These are phyloP conservation scores for Myopa testacea DNA, from an alignment of 2,888 invertebrate species.

Conservation along the genomic window DNA sequence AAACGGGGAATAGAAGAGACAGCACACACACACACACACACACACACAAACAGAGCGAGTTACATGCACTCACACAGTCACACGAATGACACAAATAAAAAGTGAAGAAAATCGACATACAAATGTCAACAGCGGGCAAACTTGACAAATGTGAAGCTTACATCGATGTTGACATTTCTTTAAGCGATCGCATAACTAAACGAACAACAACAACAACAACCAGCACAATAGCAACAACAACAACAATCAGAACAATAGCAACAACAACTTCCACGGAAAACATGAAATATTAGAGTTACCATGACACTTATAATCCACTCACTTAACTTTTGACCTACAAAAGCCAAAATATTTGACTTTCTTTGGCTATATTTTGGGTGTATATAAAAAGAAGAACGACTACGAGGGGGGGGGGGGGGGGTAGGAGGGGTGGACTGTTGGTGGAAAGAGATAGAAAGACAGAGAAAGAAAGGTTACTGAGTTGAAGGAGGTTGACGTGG, in stretches of 20 bases:
- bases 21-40: conserved; percentile 12
- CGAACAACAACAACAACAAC: background rate
- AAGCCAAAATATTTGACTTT: conserved; percentile 20
- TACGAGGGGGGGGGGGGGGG: too few species aligned
- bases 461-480: too few species aligned
- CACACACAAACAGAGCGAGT: background rate
- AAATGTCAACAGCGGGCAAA: conserved; percentile 17
- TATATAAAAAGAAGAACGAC: too few species aligned
- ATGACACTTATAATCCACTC: conserved; percentile 39
- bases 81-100: background rate
- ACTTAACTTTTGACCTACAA: conserved; percentile 43
- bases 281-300: conserved; percentile 36
- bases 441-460: too few species aligned
- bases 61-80: too few species aligned
- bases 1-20: too few species aligned
- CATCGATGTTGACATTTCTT: conserved; percentile 27
- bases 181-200: conserved; percentile 22
- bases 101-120: background rate
- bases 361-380: background rate
- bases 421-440: too few species aligned
- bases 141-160: conserved; percentile 29
- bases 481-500: too few species aligned
- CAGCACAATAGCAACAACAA: background rate
- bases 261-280: background rate
- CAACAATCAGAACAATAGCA: background rate